Base-by-base conservation (phyloP, 2,797 vertebrate genomes). In the Dermochelys coriacea region DNA sequence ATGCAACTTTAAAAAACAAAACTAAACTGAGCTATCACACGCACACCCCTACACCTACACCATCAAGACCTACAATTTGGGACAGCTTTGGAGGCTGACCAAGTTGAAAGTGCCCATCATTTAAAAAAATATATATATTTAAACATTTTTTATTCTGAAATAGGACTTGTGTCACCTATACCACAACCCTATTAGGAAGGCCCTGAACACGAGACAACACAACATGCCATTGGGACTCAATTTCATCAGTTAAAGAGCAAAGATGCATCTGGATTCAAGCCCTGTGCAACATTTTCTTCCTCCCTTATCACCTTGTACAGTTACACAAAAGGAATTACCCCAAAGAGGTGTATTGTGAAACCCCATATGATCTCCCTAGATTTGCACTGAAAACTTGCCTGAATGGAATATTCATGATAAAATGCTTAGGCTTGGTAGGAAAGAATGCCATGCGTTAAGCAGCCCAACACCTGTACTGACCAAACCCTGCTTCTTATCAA, bases 221-320 rank as follows among this genome's bases (percentile, higher is more conserved):
- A 37, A 64, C 49, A 50, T 0, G 15, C 47, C 2, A 2, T 0
- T 1, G 4, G 25, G 5, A 37, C 1, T 16, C 5, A 0, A 5
- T 4, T 37, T 4, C 23, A 27, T 6, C 34, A 5, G 47, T 16
- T n/a, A 18, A 68, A 23, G 47, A 51, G 45, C 25, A 21, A 14
- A 10, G 18, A 3, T 31, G 18, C 31, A 82, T 34, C 34, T 34
- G 34, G 61, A 64, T 64, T 19, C 34, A n/a, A 64, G 61, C 12
- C n/a, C 15, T 37, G 18, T 34, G 15, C n/a, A 5, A 49, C 9
- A 5, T 55, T 49, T 21, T 8, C 5, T 31, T 64, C 68, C 52
- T 75, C 27, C 29, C 2, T 19, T 11, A 23, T 47, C 47, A 23
- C 27, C 21, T 45, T 12, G 37, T 45, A 74, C 10, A 37, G 78